Base-by-base conservation (phyloP, 2,888 invertebrate species). In the Deilephila porcellus region DNA sequence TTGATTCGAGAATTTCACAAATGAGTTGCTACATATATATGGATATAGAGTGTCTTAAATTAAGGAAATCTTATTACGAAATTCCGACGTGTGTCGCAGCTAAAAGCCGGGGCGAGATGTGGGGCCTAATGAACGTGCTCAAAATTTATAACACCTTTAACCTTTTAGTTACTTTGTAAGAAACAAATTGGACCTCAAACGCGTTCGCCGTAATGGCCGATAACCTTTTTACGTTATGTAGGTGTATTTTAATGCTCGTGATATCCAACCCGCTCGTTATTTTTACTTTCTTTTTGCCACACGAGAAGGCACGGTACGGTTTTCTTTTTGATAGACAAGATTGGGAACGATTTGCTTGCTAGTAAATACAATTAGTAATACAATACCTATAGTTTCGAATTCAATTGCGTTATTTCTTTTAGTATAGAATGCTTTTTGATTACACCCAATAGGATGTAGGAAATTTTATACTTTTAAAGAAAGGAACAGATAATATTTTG, bases 41-140 rank as follows among this genome's bases (percentile, higher is more conserved):
- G 79, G 81, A 78, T 86, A 82, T 81, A 78, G 80, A 78, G 83
- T 86, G 89, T 89, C 87, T 90, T 91, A 92, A 92, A 92, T 93
- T 93, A 92, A 90, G 93, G 86, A 92, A 93, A 93, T 91, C 90
- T 92, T 93, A 94, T 93, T 93, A 93, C 88, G 86, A 93, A 93
- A 94, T 93, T 93, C 93, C 93, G 82, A 91, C 93, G 91, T 91
- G 92, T 92, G 93, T 92, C 89, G 90, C 83, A 84, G 82, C 88
- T 92, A 90, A 92, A 90, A 92, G 92, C 91, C 83, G 81, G 85
- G 85, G 88, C 88, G 89, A 86, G 86, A 85, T 84, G 86, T 81
- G 83, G 81, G 81, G 87, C 87, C 90, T 93, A 93, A 94, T 93
- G 93, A 94, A 93, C 91, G 90, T 90, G 90, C 88, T 87, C 89